phyloP scores from a whole-genome alignment of 2,888 invertebrate species.

The Mythimna lalbum region DNA sequence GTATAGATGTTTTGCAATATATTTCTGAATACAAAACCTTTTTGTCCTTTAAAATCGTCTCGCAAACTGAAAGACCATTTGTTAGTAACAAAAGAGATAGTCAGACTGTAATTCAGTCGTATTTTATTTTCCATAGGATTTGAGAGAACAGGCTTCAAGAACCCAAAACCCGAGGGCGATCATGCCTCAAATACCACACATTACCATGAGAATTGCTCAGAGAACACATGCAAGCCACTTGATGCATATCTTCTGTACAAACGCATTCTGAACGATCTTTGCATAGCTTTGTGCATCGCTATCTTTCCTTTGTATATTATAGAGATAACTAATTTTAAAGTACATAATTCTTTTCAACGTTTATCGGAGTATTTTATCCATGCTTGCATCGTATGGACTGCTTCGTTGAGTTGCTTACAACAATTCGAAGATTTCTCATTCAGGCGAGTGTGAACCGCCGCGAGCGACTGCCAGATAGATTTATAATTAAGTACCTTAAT shows the following conservation, averaged over 20 bases:
- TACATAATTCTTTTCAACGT: conserved; percentile 46
- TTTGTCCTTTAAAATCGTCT: background rate
- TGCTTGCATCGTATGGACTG: conserved; percentile 45
- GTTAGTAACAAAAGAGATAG: conserved; percentile 16
- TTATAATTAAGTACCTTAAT: conserved; percentile 65
- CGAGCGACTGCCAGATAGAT: conserved; percentile 54
- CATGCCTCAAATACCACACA: conserved; percentile 71
- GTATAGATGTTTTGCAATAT: background rate
- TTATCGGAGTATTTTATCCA: conserved; percentile 53
- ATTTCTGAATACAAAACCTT: background rate
- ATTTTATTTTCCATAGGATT: conserved; percentile 27
- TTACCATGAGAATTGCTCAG: conserved; percentile 80
- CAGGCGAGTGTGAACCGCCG: conserved; percentile 59
- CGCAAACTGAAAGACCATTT: background rate
- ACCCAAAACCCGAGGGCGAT: conserved; percentile 49
- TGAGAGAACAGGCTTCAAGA: conserved; percentile 24
- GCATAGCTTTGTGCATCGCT: conserved; percentile 54
- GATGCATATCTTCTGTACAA: conserved; percentile 74
- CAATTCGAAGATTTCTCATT: conserved; percentile 49
- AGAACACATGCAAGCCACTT: conserved; percentile 67
- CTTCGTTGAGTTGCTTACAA: conserved; percentile 15
- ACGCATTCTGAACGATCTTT: conserved; percentile 59
- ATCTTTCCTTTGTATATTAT: conserved; percentile 43
- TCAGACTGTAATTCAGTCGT: conserved; percentile 18
- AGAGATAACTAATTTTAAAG: conserved; percentile 58